These are phyloP conservation scores for Pantherophis guttatus DNA, from an alignment of 2,113 vertebrate genomes.

Conservation along the genomic window DNA sequence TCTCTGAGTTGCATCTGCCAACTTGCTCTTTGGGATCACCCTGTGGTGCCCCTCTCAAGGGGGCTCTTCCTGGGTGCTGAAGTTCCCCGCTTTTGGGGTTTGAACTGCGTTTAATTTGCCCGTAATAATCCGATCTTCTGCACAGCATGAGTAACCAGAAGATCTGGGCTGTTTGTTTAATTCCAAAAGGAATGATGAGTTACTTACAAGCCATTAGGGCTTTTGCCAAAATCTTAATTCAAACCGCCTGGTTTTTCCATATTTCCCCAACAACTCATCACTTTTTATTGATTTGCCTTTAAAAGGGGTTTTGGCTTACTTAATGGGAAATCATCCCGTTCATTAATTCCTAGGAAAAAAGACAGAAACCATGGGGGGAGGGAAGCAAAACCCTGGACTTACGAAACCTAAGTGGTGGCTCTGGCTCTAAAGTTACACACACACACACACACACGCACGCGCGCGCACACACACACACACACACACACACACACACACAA, in stretches of 20 bases:
- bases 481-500: rapidly evolving
- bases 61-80: neutral
- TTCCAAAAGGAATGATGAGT: neutral
- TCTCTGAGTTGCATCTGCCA: neutral
- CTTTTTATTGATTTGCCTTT: neutral
- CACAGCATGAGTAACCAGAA: neutral
- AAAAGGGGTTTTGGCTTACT: conserved; percentile 25
- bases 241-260: neutral
- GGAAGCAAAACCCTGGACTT: neutral
- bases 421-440: neutral
- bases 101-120: neutral
- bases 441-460: rapidly evolving
- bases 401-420: neutral
- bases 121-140: neutral
- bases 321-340: conserved; percentile 18
- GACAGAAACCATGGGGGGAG: conserved; percentile 18
- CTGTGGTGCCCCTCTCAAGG: neutral
- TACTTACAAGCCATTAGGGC: neutral
- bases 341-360: conserved; percentile 20
- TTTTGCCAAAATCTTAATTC: neutral
- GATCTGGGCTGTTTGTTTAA: neutral
- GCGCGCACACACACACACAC: neutral
- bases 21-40: neutral
- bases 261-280: conserved; percentile 12
- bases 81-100: neutral